phyloP scores from a whole-genome alignment of 2,888 invertebrate species.

The Sthenelais limicola region DNA sequence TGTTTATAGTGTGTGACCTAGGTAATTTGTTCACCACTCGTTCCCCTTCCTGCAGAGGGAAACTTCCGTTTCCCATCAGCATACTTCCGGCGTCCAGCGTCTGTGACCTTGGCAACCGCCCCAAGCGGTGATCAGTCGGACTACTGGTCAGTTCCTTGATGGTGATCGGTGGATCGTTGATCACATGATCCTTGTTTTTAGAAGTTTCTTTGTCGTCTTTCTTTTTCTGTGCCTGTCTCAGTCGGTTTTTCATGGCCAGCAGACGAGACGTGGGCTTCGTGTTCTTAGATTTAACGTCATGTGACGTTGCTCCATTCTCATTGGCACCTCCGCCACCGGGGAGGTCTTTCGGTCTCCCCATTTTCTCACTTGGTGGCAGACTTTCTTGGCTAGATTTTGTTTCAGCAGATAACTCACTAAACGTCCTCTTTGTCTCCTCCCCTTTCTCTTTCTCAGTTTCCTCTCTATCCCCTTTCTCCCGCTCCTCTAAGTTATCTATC shows the following conservation, averaged over 20 bases:
- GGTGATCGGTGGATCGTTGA: not conserved
- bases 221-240: constrained; percentile 17
- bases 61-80: not conserved
- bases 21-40: not conserved
- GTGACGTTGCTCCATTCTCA: not conserved
- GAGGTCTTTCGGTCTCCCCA: not conserved
- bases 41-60: constrained; percentile 3
- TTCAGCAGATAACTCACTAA: too few relatives aligned
- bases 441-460: not conserved
- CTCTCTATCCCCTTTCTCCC: too few relatives aligned
- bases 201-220: constrained; percentile 17
- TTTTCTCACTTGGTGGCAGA: not conserved
- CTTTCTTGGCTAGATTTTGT: too few relatives aligned
- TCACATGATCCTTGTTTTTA: not conserved
- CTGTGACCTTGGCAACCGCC: constrained; percentile 16
- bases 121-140: not conserved
- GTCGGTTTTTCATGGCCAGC: constrained; percentile 39
- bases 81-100: constrained; percentile 16
- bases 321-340: not conserved
- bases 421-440: constrained; percentile 9
- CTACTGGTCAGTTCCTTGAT: constrained; percentile 13
- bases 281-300: not conserved
- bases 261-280: constrained; percentile 30
- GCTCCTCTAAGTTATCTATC: too few relatives aligned
- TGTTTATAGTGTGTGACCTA: constrained; percentile 16